phyloP scores from a whole-genome alignment of 2,888 invertebrate species.

The Lutraria lutraria region DNA sequence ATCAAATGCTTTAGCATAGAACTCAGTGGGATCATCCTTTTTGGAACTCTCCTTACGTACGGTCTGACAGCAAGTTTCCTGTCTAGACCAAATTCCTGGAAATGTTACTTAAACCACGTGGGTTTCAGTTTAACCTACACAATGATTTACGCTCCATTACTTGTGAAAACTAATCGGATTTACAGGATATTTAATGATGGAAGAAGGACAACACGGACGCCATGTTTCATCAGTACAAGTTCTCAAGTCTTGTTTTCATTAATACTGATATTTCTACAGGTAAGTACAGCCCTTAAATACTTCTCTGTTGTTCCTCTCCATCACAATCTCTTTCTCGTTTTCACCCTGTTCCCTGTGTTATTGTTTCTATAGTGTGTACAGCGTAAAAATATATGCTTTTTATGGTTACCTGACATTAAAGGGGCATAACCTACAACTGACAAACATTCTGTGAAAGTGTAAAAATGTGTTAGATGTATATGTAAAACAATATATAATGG shows the following conservation, averaged over 20 bases:
- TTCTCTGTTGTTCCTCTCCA: no score
- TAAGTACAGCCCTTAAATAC: constrained; percentile 49
- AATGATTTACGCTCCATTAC: constrained; percentile 81
- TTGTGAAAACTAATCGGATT: constrained; percentile 84
- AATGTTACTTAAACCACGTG: constrained; percentile 80
- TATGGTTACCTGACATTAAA: no score
- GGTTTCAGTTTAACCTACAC: constrained; percentile 84
- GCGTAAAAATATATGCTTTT: no score
- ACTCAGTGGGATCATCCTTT: constrained; percentile 80
- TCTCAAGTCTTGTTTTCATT: constrained; percentile 79
- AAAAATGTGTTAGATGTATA: no score
- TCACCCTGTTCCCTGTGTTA: no score
- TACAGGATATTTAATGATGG: constrained; percentile 82
- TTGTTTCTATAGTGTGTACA: no score
- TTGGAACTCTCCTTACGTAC: constrained; percentile 79
- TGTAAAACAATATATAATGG: no score
- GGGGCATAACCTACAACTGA: no score
- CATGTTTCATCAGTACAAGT: constrained; percentile 78
- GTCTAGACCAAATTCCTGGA: constrained; percentile 72
- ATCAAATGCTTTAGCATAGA: constrained; percentile 84
- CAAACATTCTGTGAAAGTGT: no score
- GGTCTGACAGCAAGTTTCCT: constrained; percentile 78
- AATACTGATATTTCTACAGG: constrained; percentile 78
- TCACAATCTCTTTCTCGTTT: no score
- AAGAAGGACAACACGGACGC: constrained; percentile 74